A percentile compares a stretch with the other conserved stretches of the same genome.
These are phyloP conservation scores for Pristionchus entomophagus DNA, from an alignment of 2,888 invertebrate genomes.

Conservation along the genomic window DNA sequence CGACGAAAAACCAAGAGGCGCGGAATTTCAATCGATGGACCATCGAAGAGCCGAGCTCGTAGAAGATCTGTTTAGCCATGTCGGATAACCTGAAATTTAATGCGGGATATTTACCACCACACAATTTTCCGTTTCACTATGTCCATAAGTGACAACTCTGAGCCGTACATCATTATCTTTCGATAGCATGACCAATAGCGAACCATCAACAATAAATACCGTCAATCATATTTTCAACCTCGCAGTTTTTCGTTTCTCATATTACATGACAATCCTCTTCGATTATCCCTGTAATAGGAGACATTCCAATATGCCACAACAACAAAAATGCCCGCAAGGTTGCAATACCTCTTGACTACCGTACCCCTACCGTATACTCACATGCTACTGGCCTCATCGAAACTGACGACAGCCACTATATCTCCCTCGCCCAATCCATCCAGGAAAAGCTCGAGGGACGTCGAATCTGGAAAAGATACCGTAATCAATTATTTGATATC, in stretches of 20 bases:
- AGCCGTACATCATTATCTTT: background rate
- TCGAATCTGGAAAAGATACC: constrained; percentile 62
- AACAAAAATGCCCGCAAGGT: too few relatives aligned
- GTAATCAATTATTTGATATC: background rate
- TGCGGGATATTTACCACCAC: background rate
- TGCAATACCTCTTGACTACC: background rate
- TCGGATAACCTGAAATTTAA: constrained; percentile 76
- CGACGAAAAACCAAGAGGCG: constrained; percentile 78
- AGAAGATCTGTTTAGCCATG: constrained; percentile 79
- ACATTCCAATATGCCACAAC: too few relatives aligned
- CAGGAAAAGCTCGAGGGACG: constrained; percentile 77
- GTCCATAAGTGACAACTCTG: background rate
- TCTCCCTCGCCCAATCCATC: constrained; percentile 77
- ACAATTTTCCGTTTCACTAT: background rate
- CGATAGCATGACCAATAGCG: background rate
- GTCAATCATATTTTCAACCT: background rate
- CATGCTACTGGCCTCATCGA: constrained; percentile 80
- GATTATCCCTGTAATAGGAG: too few relatives aligned
- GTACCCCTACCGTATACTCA: constrained; percentile 62
- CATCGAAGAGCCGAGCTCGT: constrained; percentile 80
- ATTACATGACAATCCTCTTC: background rate
- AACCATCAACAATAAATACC: background rate
- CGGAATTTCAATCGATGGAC: constrained; percentile 80
- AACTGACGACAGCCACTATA: constrained; percentile 79
- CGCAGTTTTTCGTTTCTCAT: background rate